Conservation (phyloP, 2,888 invertebrate genomes). For the Automeris io region DNA sequence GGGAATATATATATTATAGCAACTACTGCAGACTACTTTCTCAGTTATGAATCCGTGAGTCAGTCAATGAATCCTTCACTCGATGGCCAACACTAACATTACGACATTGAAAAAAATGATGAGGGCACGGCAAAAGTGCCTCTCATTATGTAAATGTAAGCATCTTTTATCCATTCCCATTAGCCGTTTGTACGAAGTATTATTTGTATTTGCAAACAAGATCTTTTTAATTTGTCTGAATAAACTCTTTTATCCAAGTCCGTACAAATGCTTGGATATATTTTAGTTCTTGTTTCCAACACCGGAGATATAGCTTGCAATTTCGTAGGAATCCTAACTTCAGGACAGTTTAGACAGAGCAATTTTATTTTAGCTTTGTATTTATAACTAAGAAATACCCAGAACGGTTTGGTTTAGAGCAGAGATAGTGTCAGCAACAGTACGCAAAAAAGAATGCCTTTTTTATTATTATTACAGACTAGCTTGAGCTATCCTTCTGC, state of each 20-base stretch:
- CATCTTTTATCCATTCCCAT: conserved; percentile 56
- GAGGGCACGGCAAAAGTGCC: conserved; percentile 38
- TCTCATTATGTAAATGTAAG: conserved; percentile 63
- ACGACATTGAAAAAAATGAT: conserved; percentile 41
- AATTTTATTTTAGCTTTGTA: too few relatives aligned
- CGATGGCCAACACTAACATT: background rate
- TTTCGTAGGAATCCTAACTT: conserved; percentile 25
- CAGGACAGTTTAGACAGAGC: conserved; percentile 9
- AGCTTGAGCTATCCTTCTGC: too few relatives aligned
- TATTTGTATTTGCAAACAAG: conserved; percentile 57
- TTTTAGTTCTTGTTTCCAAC: conserved; percentile 40
- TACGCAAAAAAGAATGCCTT: too few relatives aligned
- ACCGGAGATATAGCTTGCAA: conserved; percentile 33
- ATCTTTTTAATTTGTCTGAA: conserved; percentile 56
- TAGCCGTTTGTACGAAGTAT: conserved; percentile 49
- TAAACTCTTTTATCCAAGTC: conserved; percentile 25
- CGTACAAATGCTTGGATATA: conserved; percentile 40
- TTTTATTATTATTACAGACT: too few relatives aligned
- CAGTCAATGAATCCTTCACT: too few relatives aligned
- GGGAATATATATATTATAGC: too few relatives aligned
- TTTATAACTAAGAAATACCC: too few relatives aligned
- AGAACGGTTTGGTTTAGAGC: too few relatives aligned
- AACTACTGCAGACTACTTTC: too few relatives aligned
- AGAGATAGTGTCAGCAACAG: too few relatives aligned
- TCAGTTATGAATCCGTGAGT: too few relatives aligned